These are phyloP conservation scores for Pristionchus entomophagus DNA, from an alignment of 2,888 invertebrate genomes.

Conservation along the genomic window DNA sequence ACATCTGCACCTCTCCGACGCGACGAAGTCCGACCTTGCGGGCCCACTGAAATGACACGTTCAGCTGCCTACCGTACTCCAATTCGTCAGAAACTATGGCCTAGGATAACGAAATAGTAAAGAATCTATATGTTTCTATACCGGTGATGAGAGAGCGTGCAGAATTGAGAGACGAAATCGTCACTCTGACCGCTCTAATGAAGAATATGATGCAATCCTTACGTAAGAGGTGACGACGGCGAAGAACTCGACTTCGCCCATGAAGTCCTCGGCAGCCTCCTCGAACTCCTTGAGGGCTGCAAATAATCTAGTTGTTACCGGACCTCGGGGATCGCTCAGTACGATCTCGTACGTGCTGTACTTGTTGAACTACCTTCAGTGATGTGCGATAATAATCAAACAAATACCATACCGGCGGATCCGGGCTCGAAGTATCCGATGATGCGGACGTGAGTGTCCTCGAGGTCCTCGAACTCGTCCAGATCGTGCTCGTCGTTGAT, in stretches of 20 bases:
- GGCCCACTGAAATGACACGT: constrained; percentile 71
- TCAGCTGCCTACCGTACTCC: too few relatives aligned
- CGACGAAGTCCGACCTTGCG: constrained; percentile 74
- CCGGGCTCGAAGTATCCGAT: constrained; percentile 76
- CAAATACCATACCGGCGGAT: constrained; percentile 63
- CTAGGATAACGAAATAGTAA: background rate
- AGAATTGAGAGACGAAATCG: too few relatives aligned
- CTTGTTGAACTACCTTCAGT: too few relatives aligned
- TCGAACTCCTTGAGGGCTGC: constrained; percentile 75
- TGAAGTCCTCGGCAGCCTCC: constrained; percentile 76
- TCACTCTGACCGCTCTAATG: too few relatives aligned
- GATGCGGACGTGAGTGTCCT: constrained; percentile 73
- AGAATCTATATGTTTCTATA: too few relatives aligned
- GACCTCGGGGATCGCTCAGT: too few relatives aligned
- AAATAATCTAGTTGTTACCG: constrained; percentile 46
- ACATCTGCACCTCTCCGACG: constrained; percentile 75
- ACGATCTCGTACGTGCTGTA: too few relatives aligned
- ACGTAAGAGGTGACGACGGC: constrained; percentile 75
- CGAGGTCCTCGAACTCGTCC: constrained; percentile 75
- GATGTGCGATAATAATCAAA: background rate
- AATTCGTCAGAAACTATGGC: too few relatives aligned
- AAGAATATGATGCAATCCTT: background rate
- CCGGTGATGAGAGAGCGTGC: too few relatives aligned
- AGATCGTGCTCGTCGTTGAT: constrained; percentile 76
- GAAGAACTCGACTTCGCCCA: constrained; percentile 76